Percentiles rank a stretch among this genome's conserved stretches.
These are phyloP conservation scores for Gasteruption jaculator DNA, from an alignment of 2,888 invertebrate species.

Conservation along the genomic window DNA sequence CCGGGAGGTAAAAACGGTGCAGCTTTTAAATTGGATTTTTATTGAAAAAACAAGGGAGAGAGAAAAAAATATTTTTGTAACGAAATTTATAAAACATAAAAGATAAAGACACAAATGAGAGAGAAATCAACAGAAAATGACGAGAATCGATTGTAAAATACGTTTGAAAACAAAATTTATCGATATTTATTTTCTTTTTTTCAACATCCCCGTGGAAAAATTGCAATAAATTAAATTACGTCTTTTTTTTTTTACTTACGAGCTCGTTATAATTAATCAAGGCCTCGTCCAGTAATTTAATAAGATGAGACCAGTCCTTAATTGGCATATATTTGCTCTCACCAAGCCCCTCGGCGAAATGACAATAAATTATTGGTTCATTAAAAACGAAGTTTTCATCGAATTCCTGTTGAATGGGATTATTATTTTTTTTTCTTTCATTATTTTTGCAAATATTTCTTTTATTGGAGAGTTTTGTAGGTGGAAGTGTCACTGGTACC, in stretches of 20 bases:
- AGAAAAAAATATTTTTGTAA: no score
- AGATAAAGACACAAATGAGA: no score
- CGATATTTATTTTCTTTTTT: no score
- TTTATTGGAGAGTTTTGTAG: no score
- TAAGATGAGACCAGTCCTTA: constrained; percentile 65
- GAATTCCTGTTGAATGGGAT: constrained; percentile 55
- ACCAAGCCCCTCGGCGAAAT: constrained; percentile 87
- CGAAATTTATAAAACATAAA: no score
- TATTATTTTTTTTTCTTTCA: constrained; percentile 1
- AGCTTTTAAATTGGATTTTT: no score
- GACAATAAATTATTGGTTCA: constrained; percentile 83
- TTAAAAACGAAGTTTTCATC: constrained; percentile 69
- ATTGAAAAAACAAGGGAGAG: no score
- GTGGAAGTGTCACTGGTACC: no score
- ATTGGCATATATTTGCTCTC: constrained; percentile 88
- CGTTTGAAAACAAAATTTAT: not conserved
- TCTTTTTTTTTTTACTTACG: constrained; percentile 46
- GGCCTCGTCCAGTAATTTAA: constrained; percentile 73
- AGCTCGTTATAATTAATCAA: constrained; percentile 84
- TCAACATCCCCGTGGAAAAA: not conserved
- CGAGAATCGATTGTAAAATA: no score
- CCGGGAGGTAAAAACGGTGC: not conserved
- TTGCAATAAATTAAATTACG: not conserved
- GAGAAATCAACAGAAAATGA: no score
- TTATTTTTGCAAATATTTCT: not conserved